Evolutionary conservation across 2,888 invertebrate species (phyloP).

Genomic region (Patella caerulea): DNA sequence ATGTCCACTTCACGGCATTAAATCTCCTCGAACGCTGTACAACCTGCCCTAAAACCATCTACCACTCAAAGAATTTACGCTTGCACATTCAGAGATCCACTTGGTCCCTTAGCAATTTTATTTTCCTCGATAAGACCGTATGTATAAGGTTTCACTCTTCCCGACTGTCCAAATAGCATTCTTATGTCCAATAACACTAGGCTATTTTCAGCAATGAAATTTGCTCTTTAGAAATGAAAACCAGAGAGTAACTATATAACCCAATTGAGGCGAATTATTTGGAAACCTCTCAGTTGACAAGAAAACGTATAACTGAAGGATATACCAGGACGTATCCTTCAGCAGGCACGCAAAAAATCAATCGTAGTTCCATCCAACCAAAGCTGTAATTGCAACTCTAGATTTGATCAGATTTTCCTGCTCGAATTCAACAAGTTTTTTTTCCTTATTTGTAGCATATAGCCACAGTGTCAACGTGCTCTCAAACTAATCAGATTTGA

Average conservation of each 20-base stretch:
- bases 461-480: too few species aligned
- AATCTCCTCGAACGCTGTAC: not conserved
- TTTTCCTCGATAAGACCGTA: not conserved
- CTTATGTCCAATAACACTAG: not conserved
- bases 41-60: not conserved
- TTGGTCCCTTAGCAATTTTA: not conserved
- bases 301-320: conserved; percentile 1
- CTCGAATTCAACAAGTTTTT: not conserved
- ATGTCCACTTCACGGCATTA: not conserved
- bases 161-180: not conserved
- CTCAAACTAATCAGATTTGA: too few species aligned
- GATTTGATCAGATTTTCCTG: conserved; percentile 13
- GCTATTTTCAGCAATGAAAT: not conserved
- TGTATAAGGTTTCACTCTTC: not conserved
- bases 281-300: conserved; percentile 7
- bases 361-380: not conserved
- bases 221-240: conserved; percentile 9
- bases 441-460: not conserved
- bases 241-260: conserved; percentile 10
- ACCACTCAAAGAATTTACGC: not conserved
- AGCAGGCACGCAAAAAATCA: conserved; percentile 13
- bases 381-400: conserved; percentile 7
- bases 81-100: not conserved
- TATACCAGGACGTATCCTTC: not conserved
- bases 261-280: conserved; percentile 9